phyloP scores from a whole-genome alignment of 2,113 vertebrate species.

The Coracopsis vasa region DNA sequence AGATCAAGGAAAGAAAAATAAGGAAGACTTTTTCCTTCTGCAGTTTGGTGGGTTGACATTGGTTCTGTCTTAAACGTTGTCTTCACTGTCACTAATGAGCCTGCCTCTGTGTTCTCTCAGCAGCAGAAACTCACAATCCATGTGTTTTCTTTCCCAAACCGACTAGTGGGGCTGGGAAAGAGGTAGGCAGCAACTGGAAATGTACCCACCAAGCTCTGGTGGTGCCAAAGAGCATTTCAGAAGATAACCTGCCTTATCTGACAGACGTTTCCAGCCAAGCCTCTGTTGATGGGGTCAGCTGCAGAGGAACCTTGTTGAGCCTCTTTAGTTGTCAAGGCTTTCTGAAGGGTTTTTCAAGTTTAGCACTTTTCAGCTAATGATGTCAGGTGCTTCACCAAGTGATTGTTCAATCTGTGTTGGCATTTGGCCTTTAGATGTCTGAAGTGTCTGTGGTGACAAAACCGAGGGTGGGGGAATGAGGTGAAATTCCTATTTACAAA shows the following conservation, averaged over 20 bases:
- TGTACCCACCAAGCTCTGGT: accelerated
- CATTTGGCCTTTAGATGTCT: not conserved
- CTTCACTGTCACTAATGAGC: accelerated
- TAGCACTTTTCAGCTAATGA: not conserved
- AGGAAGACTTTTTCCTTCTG: not conserved
- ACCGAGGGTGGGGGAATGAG: not conserved
- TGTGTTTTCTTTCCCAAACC: not conserved
- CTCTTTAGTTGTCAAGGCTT: not conserved
- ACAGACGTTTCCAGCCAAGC: accelerated
- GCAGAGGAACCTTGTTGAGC: not conserved
- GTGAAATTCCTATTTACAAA: not conserved
- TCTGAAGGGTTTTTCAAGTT: not conserved
- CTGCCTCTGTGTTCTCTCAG: not conserved
- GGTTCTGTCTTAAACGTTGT: not conserved
- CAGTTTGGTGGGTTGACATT: accelerated
- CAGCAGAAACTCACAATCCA: not conserved
- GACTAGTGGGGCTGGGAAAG: not conserved
- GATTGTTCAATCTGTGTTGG: not conserved
- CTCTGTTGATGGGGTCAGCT: not conserved
- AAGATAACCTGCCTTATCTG: not conserved
- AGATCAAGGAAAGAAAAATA: no score
- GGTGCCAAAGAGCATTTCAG: accelerated
- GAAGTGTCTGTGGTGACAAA: not conserved
- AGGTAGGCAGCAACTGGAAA: not conserved
- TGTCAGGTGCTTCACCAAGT: not conserved